Evolutionary conservation across 2,888 invertebrate species (phyloP).

Genomic region (Epistrophe eligans): DNA sequence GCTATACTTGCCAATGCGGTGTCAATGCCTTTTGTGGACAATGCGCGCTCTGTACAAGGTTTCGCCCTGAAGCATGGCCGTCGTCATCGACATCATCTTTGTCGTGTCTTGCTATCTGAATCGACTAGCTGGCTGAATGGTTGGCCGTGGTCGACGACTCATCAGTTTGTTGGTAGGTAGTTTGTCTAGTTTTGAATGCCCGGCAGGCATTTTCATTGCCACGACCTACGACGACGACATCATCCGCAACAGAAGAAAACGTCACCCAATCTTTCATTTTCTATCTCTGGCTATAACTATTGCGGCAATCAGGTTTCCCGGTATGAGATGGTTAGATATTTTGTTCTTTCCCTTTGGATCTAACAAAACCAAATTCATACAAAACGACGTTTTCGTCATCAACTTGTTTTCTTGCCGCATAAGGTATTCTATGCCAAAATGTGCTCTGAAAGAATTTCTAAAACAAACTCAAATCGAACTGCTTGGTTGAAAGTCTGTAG

Average conservation of each 20-base stretch:
- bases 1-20: slow-evolving; percentile 66
- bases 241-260: slow-evolving; percentile 15
- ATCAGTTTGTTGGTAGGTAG: slow-evolving; percentile 62
- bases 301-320: neutral
- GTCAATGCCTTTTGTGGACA: slow-evolving; percentile 75
- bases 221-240: slow-evolving; percentile 65
- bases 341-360: slow-evolving; percentile 20
- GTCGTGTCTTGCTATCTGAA: slow-evolving; percentile 47
- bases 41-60: slow-evolving; percentile 70
- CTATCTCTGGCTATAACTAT: slow-evolving; percentile 7
- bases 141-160: slow-evolving; percentile 9
- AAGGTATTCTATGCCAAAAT: neutral
- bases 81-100: slow-evolving; percentile 55
- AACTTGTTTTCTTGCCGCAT: slow-evolving; percentile 38
- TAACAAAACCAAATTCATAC: slow-evolving; percentile 22
- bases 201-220: slow-evolving; percentile 69
- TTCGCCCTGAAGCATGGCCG: slow-evolving; percentile 65
- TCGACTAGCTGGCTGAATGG: slow-evolving; percentile 26
- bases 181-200: slow-evolving; percentile 51
- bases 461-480: neutral
- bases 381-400: slow-evolving; percentile 46
- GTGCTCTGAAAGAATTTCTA: neutral
- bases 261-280: slow-evolving; percentile 34
- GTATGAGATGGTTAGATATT: slow-evolving; percentile 1
- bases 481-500: neutral